Evolutionary conservation across 2,888 invertebrate genomes (phyloP).

Genomic region (Scaeva pyrastri): DNA sequence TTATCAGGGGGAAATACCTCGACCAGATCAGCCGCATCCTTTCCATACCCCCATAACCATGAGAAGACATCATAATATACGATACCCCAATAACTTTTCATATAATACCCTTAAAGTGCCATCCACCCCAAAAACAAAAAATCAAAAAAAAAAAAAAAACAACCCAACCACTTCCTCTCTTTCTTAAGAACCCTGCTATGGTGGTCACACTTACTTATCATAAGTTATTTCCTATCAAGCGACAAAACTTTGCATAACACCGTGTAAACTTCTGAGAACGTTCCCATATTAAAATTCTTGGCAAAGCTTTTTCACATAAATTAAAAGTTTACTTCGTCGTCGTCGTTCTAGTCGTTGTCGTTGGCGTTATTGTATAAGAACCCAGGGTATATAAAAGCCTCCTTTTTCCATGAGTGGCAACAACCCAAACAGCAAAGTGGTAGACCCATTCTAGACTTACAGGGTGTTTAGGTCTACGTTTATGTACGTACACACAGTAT

Average conservation of each 20-base stretch:
- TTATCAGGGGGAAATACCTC: slow-evolving; percentile 46
- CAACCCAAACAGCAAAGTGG: slow-evolving; percentile 33
- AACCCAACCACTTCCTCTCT: not conserved
- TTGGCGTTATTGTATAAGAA: not conserved
- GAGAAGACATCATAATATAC: not conserved
- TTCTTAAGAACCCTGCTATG: slow-evolving; percentile 46
- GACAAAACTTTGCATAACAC: slow-evolving; percentile 73
- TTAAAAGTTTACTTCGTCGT: slow-evolving; percentile 81
- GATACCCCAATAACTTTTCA: not conserved
- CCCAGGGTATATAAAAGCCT: slow-evolving; percentile 1
- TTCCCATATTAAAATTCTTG: slow-evolving; percentile 83
- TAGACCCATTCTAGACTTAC: slow-evolving; percentile 53
- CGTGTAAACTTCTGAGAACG: slow-evolving; percentile 76
- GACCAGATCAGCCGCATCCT: slow-evolving; percentile 66
- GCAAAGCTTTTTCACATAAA: slow-evolving; percentile 83
- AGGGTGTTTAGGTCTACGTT: not conserved
- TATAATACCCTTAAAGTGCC: slow-evolving; percentile 45
- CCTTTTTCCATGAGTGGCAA: slow-evolving; percentile 45
- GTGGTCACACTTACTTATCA: slow-evolving; percentile 75
- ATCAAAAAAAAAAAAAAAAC: not conserved
- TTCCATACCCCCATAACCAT: not conserved
- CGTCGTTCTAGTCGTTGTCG: not conserved
- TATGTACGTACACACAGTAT: not conserved
- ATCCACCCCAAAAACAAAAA: not conserved
- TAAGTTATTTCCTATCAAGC: slow-evolving; percentile 76